Conservation (phyloP, 2,797 vertebrate genomes). For the Peromyscus aztecus region DNA sequence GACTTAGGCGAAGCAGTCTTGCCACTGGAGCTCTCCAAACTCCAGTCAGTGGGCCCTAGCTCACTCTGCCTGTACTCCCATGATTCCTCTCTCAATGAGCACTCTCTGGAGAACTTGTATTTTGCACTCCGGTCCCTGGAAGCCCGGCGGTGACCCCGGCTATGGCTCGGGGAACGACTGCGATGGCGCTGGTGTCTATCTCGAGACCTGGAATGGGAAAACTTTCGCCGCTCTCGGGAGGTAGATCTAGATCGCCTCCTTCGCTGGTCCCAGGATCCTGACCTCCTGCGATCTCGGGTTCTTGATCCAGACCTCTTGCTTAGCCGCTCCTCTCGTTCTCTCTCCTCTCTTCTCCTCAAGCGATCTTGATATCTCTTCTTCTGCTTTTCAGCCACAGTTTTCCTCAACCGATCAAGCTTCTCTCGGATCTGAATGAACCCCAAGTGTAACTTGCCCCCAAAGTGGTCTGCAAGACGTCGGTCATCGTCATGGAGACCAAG, state of each 20-base stretch:
- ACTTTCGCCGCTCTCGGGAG: slow-evolving; percentile 90
- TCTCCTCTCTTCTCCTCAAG: slow-evolving; percentile 95
- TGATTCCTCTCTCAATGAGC: slow-evolving; percentile 93
- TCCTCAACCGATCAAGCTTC: slow-evolving; percentile 93
- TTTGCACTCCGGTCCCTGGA: slow-evolving; percentile 91
- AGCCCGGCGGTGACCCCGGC: slow-evolving; percentile 92
- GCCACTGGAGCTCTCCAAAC: slow-evolving; percentile 94
- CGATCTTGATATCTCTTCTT: slow-evolving; percentile 97
- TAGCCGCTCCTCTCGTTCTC: slow-evolving; percentile 95
- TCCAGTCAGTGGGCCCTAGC: slow-evolving; percentile 89
- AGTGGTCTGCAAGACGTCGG: slow-evolving; percentile 98
- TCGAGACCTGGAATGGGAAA: slow-evolving; percentile 91
- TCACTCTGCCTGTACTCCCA: slow-evolving; percentile 92
- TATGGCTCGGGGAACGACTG: slow-evolving; percentile 92
- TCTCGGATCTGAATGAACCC: slow-evolving; percentile 99
- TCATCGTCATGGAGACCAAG: slow-evolving; percentile 99
- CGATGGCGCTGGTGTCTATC: slow-evolving; percentile 91
- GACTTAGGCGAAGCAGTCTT: slow-evolving; percentile 92
- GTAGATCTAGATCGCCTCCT: slow-evolving; percentile 90
- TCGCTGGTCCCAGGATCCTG: slow-evolving; percentile 94
- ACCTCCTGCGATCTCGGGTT: slow-evolving; percentile 95
- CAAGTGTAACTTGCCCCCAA: slow-evolving; percentile 98
- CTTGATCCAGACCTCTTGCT: slow-evolving; percentile 94
- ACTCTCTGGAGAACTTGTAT: slow-evolving; percentile 93
- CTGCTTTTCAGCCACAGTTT: slow-evolving; percentile 97